Evolutionary conservation across 2,113 vertebrate species (phyloP).

Genomic region (Dipodomys merriami): DNA sequence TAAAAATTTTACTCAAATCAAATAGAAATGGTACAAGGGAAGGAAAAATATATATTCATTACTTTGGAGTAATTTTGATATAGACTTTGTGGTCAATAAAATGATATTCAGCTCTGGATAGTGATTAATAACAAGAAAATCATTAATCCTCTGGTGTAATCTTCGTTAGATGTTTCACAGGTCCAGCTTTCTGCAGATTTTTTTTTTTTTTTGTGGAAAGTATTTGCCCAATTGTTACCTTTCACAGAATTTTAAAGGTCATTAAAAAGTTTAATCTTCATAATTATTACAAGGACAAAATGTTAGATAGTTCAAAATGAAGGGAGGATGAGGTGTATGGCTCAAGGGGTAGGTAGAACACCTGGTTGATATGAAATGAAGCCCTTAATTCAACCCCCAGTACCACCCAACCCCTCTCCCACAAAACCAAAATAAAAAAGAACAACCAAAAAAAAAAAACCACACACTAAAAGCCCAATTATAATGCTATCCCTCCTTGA

Average conservation of each 20-base stretch:
- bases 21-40: not conserved
- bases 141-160: not conserved
- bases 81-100: slow-evolving; percentile 32
- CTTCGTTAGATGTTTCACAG: slow-evolving; percentile 22
- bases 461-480: too few relatives aligned
- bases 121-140: slow-evolving; percentile 3
- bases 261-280: not conserved
- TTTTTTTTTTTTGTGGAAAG: slow-evolving; percentile 11
- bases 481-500: not conserved
- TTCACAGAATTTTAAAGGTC: not conserved
- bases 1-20: not conserved
- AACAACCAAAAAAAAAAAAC: not conserved
- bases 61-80: slow-evolving; percentile 20
- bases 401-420: too few relatives aligned
- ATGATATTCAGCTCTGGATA: slow-evolving; percentile 21
- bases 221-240: slow-evolving; percentile 17
- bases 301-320: not conserved
- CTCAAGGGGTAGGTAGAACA: too few relatives aligned
- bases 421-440: not conserved
- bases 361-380: too few relatives aligned
- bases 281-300: not conserved
- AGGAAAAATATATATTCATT: not conserved
- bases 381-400: too few relatives aligned
- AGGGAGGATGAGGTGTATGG: not conserved
- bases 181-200: not conserved